Percentiles rank a stretch among this genome's conserved stretches.
These are phyloP conservation scores for Panagrolaimus sp. DNA, from an alignment of 1,140 invertebrate species.

Conservation along the genomic window DNA sequence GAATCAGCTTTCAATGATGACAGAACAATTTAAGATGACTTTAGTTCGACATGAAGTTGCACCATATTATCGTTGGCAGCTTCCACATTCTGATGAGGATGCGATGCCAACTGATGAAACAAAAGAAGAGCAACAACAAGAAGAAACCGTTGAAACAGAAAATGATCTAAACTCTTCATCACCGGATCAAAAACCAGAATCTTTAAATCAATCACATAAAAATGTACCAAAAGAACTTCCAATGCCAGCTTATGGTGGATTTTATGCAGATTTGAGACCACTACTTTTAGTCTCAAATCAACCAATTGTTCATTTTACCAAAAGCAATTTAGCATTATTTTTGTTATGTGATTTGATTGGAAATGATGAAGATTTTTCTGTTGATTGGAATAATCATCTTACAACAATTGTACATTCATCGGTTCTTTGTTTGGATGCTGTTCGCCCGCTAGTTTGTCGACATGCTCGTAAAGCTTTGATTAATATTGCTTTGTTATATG, in stretches of 20 bases:
- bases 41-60: constrained; percentile 75
- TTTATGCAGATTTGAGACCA: constrained; percentile 88
- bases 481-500: constrained; percentile 66
- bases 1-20: constrained; percentile 69
- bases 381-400: constrained; percentile 89
- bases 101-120: constrained; percentile 61
- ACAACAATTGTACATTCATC: constrained; percentile 91
- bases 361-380: constrained; percentile 71
- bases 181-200: constrained; percentile 29
- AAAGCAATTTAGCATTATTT: constrained; percentile 96
- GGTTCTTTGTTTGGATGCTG: constrained; percentile 77
- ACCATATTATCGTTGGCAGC: constrained; percentile 88
- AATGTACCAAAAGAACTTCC: constrained; percentile 78
- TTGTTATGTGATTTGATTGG: constrained; percentile 81
- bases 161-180: constrained; percentile 24
- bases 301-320: constrained; percentile 86
- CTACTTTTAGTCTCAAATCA: constrained; percentile 83
- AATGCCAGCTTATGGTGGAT: constrained; percentile 98
- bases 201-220: too few relatives aligned
- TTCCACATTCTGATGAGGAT: constrained; percentile 70
- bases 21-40: constrained; percentile 43
- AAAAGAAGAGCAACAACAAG: constrained; percentile 26
- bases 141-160: not conserved
- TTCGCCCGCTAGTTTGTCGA: constrained; percentile 78
- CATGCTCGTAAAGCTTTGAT: constrained; percentile 80